Percentiles rank a stretch among this genome's conserved stretches.
These are phyloP conservation scores for Montipora sp. DNA, from an alignment of 64 coral and sea anemone species.

Conservation along the genomic window DNA sequence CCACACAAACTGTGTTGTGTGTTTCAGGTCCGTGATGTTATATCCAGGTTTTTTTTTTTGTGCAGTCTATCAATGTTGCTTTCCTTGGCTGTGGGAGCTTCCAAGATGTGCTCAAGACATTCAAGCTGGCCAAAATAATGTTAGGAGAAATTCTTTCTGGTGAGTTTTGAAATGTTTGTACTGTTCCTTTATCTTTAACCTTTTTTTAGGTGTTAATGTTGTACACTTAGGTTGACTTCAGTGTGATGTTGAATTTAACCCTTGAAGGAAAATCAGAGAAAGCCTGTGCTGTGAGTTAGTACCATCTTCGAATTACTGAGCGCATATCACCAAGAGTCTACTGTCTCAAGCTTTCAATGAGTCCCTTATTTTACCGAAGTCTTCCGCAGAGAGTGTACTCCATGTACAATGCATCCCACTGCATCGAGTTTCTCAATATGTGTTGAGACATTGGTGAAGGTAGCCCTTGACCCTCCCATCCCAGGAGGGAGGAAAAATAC, in stretches of 20 bases:
- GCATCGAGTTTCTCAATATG: not conserved
- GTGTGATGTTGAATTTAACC: too few relatives aligned
- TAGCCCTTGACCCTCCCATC: too few relatives aligned
- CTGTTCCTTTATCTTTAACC: not conserved
- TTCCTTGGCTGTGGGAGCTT: conserved; percentile 90
- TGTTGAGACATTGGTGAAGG: not conserved
- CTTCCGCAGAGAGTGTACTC: not conserved
- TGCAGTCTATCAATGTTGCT: conserved; percentile 84
- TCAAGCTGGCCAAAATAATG: conserved; percentile 75
- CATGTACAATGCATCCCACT: not conserved
- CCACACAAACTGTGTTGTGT: too few relatives aligned
- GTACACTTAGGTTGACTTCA: too few relatives aligned
- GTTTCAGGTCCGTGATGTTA: not conserved
- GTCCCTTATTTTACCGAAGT: not conserved
- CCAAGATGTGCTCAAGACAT: conserved; percentile 75
- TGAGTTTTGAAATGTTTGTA: not conserved
- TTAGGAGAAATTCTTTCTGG: conserved; percentile 96
- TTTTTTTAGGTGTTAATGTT: too few relatives aligned
- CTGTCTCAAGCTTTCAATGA: not conserved
- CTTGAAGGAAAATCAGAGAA: too few relatives aligned
- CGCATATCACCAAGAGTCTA: too few relatives aligned
- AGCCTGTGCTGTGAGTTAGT: too few relatives aligned
- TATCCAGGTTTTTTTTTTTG: not conserved
- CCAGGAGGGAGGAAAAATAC: too few relatives aligned
- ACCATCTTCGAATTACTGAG: too few relatives aligned